Conservation (phyloP, 2,797 vertebrate genomes). For the Labeo calbasu region DNA sequence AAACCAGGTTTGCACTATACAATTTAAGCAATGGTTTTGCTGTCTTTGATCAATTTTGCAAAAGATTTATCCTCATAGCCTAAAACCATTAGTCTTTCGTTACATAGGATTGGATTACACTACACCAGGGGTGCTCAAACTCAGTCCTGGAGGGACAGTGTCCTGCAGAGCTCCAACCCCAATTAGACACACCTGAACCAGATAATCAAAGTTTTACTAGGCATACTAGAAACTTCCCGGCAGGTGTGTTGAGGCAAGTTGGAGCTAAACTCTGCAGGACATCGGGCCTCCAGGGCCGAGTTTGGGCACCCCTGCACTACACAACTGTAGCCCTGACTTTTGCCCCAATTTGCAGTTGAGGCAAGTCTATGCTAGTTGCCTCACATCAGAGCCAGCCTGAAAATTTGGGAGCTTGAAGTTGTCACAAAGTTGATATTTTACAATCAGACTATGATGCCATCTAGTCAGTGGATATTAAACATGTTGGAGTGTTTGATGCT, state of each 20-base stretch:
- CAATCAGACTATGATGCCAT: not conserved
- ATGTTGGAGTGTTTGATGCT: not conserved
- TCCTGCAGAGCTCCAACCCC: too few species aligned
- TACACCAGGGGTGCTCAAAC: not conserved
- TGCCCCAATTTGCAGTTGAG: not conserved
- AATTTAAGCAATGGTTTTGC: not conserved
- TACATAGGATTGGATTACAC: not conserved
- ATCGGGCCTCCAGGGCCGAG: too few species aligned
- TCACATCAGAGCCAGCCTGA: not conserved
- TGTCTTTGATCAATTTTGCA: not conserved
- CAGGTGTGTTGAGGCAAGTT: too few species aligned
- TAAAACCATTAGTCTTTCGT: not conserved
- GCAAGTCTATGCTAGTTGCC: not conserved
- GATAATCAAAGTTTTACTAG: too few species aligned
- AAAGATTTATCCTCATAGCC: not conserved
- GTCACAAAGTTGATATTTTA: not conserved
- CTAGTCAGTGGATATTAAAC: not conserved
- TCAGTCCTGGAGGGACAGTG: too few species aligned
- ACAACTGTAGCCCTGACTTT: not conserved
- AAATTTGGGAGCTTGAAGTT: not conserved
- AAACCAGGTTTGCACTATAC: not conserved
- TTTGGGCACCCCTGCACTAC: not conserved
- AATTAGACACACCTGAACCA: too few species aligned
- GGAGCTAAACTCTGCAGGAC: too few species aligned
- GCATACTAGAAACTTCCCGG: too few species aligned